Evolutionary conservation across 2,113 vertebrate species (phyloP).

Genomic region (Hypomesus transpacificus): DNA sequence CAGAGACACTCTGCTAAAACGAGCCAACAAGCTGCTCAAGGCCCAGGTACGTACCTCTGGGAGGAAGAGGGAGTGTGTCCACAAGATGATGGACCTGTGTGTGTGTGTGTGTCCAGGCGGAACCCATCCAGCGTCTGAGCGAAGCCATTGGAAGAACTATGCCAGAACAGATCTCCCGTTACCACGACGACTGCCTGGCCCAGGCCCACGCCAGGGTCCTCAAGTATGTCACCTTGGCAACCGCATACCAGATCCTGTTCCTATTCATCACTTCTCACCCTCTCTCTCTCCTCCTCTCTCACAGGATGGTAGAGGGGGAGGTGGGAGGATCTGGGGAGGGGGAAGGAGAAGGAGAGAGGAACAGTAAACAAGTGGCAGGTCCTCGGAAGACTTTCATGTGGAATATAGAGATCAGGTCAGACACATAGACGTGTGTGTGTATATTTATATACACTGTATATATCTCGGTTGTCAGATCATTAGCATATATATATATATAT

Average conservation of each 20-base stretch:
- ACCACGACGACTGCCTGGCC: constrained; percentile 80
- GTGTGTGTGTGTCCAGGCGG: constrained; percentile 60
- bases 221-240: constrained; percentile 72
- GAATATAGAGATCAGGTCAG: constrained; percentile 89
- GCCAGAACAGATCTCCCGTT: constrained; percentile 87
- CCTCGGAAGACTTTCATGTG: constrained; percentile 92
- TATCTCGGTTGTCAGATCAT: no score
- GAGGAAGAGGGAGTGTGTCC: background rate
- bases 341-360: constrained; percentile 72
- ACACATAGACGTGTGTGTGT: background rate
- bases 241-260: background rate
- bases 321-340: constrained; percentile 78
- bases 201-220: constrained; percentile 81
- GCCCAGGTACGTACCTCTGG: constrained; percentile 72
- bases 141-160: constrained; percentile 84
- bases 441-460: no score
- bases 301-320: constrained; percentile 83
- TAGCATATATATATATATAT: no score
- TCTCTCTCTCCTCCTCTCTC: background rate
- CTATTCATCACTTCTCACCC: background rate
- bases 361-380: constrained; percentile 73
- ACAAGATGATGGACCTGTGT: background rate
- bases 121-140: constrained; percentile 83
- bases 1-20: constrained; percentile 84
- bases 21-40: constrained; percentile 80